phyloP scores from a whole-genome alignment of 2,888 invertebrate species.

The Polyommatus icarus region DNA sequence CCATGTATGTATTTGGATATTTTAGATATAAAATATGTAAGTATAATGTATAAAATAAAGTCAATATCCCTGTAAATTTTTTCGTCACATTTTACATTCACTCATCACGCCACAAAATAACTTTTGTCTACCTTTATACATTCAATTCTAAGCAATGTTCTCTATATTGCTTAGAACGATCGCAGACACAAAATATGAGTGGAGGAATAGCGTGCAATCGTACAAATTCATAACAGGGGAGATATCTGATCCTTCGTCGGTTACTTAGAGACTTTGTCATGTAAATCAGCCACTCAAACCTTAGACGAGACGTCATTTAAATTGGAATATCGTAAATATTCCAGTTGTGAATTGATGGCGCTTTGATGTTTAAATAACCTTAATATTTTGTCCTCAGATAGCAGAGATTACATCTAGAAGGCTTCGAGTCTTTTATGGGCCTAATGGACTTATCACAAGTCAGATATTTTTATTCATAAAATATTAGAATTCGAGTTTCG shows the following conservation, averaged over 20 bases:
- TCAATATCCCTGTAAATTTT: no score
- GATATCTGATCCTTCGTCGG: conserved; percentile 58
- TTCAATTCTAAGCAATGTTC: neutral
- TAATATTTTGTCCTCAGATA: conserved; percentile 32
- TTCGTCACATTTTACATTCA: neutral
- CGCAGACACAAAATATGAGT: neutral
- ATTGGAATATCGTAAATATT: conserved; percentile 70
- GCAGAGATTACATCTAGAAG: neutral
- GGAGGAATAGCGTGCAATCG: conserved; percentile 4
- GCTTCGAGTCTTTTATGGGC: neutral
- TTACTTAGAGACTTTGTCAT: conserved; percentile 71
- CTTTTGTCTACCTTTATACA: neutral
- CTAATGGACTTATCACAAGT: neutral
- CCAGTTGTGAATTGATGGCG: conserved; percentile 47
- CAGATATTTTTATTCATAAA: neutral
- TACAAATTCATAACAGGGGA: conserved; percentile 38
- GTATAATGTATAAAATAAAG: no score
- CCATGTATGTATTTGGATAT: no score
- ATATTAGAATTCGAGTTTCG: no score
- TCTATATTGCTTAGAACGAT: neutral
- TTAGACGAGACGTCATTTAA: conserved; percentile 56
- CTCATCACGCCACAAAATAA: neutral
- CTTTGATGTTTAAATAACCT: conserved; percentile 38
- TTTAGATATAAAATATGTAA: no score
- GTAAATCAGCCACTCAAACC: conserved; percentile 69